Base-by-base conservation (phyloP, 2,888 invertebrate species). In the Ophion slaviceki region DNA sequence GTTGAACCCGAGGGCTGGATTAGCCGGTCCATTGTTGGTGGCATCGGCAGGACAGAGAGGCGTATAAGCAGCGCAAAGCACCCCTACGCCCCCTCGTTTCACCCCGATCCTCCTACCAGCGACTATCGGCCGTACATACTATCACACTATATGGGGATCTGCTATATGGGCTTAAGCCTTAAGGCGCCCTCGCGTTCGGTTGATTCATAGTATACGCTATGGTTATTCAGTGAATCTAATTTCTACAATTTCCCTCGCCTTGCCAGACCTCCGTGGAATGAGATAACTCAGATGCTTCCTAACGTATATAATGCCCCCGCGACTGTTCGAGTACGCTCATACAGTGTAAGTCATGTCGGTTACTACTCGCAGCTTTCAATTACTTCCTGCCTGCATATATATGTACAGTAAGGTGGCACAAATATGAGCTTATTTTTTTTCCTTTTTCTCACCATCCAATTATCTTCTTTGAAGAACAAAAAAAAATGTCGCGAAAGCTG, bases 221-320 rank as follows among this genome's bases (percentile, higher is more conserved):
- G 78, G 80, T 83, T 86, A 86, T 83, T 86, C 86, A 78, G 80
- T 81, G 83, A 80, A 86, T 83, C 86, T 86, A 83, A 86, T 86
- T 86, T 86, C 86, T 86, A 77, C 86, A 75, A 81, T 86, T 85
- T 77, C 80, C 76, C 68, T 66, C 47, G 64, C 72, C 59, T 76
- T 61, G 57, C 77, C 28, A 20, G 70, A 68, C n/a, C 61, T 68
- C 80, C 74, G 61, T 61, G 66, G 64, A 47, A 61, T 70, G 71
- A 68, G 81, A 76, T 81, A 70, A 70, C 62, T 76, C 81, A 62
- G 68, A 81, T 76, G 40, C 36, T 36, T 70, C 61, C 70, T 62
- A 36, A 75, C n/a, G 36, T 64, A 68, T 68, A 62, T 53, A 59
- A 59, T 36, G 71, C 53, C 14, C 53, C 17, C 17, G 53, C 14